phyloP scores from a whole-genome alignment of 2,888 invertebrate genomes.

The Pocota personata region DNA sequence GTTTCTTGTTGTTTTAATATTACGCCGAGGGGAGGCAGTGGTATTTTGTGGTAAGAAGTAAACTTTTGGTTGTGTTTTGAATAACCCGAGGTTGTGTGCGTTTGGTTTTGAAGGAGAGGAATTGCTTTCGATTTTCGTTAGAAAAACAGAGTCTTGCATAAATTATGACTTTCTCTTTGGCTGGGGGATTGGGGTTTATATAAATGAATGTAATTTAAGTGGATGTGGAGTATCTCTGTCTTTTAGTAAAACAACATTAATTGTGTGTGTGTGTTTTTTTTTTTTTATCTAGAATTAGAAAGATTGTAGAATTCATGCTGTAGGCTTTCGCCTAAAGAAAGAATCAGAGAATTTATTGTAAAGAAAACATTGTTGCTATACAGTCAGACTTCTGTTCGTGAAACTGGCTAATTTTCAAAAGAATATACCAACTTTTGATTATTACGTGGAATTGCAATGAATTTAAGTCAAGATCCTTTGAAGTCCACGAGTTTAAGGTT shows the following conservation, averaged over 20 bases:
- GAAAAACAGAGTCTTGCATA: background rate
- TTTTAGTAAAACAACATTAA: background rate
- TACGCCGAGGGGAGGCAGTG: background rate
- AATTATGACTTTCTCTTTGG: background rate
- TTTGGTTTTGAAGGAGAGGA: background rate
- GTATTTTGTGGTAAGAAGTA: background rate
- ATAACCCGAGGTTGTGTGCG: background rate
- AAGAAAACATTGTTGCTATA: too few species aligned
- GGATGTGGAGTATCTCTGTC: background rate
- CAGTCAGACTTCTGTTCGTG: too few species aligned
- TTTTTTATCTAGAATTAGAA: background rate
- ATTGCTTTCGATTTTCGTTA: background rate
- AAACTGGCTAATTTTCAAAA: too few species aligned
- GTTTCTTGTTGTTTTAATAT: slow-evolving; percentile 17
- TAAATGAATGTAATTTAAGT: background rate
- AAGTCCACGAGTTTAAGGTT: too few species aligned
- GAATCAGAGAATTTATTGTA: too few species aligned
- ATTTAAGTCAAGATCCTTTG: too few species aligned
- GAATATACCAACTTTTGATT: too few species aligned
- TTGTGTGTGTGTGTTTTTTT: background rate
- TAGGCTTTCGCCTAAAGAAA: background rate
- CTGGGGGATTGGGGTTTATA: background rate
- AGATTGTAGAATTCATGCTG: background rate
- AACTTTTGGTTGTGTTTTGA: background rate
- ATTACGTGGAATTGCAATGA: background rate